These are phyloP conservation scores for Pollenia labialis DNA, from an alignment of 2,888 invertebrate species.

Conservation along the genomic window DNA sequence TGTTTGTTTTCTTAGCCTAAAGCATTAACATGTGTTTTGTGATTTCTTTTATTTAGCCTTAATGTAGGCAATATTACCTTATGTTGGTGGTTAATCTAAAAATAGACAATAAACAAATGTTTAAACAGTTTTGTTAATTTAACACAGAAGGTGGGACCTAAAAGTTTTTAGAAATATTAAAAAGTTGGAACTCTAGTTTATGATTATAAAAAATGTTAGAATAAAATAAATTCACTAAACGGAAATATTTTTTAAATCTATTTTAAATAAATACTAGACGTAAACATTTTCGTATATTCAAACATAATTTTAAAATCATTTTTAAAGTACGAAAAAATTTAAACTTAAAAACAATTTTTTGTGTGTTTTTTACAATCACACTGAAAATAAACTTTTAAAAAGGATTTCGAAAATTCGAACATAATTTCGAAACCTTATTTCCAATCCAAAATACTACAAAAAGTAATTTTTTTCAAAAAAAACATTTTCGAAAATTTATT, in stretches of 20 bases:
- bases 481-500: background rate
- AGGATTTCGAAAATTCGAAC: background rate
- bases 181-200: no score
- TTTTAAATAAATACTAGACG: no score
- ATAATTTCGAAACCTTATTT: background rate
- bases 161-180: background rate
- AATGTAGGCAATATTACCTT: constrained; percentile 24
- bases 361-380: no score
- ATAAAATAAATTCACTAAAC: no score
- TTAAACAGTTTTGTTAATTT: background rate
- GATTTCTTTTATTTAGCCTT: constrained; percentile 14
- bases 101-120: background rate
- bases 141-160: background rate
- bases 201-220: no score
- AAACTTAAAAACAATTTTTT: no score
- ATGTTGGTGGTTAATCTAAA: constrained; percentile 6
- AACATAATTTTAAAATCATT: no score
- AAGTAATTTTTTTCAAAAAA: background rate
- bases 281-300: no score
- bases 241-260: no score
- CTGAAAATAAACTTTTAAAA: no score
- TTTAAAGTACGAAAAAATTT: no score
- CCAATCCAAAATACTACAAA: background rate
- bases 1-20: background rate
- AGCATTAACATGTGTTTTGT: constrained; percentile 13